These are phyloP conservation scores for Platorchestia sp. DNA, from an alignment of 1,140 invertebrate species.

Conservation along the genomic window DNA sequence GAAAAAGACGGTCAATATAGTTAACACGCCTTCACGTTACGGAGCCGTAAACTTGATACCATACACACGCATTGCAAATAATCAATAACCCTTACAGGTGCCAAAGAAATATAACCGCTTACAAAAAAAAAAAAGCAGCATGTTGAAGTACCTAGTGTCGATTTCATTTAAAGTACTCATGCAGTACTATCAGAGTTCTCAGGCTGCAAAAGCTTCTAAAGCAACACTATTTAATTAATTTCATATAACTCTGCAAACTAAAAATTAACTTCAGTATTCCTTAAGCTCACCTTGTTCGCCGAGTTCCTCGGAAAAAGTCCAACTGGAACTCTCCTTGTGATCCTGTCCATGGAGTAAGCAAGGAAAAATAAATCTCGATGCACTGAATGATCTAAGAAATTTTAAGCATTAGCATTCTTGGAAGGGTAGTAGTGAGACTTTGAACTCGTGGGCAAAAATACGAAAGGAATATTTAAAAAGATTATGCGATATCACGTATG, in stretches of 20 bases:
- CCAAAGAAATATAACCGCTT: not conserved
- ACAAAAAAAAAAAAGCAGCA: not conserved
- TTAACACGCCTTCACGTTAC: not conserved
- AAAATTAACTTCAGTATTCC: not conserved
- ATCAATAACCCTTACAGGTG: not conserved
- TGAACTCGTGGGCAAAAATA: too few species aligned
- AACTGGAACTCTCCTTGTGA: conserved; percentile 18
- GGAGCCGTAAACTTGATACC: not conserved
- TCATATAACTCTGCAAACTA: too few species aligned
- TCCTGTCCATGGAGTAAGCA: not conserved
- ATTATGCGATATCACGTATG: too few species aligned
- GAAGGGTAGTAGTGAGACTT: too few species aligned
- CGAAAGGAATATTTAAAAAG: too few species aligned
- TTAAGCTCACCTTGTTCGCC: not conserved
- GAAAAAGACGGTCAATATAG: too few species aligned
- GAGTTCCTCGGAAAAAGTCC: conserved; percentile 9
- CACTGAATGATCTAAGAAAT: not conserved
- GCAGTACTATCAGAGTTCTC: too few species aligned
- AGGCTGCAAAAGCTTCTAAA: not conserved
- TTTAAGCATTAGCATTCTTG: too few species aligned
- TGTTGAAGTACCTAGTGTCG: too few species aligned
- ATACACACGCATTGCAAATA: not conserved
- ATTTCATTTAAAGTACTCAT: not conserved
- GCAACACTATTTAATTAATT: not conserved
- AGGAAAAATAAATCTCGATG: not conserved